Evolutionary conservation across 2,888 invertebrate genomes (phyloP).

Genomic region (Argynnis bischoffii): DNA sequence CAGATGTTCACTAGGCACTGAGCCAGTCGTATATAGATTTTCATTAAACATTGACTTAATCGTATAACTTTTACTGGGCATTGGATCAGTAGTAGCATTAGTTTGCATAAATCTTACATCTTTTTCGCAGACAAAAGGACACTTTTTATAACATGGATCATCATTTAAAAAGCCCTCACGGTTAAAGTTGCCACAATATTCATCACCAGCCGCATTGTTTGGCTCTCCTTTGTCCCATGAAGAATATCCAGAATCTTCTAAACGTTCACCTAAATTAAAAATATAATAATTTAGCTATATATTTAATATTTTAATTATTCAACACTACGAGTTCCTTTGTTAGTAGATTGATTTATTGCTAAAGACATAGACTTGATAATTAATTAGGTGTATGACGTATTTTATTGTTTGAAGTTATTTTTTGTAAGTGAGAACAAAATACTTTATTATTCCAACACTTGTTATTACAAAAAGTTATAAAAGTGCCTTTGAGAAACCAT

Average conservation of each 20-base stretch:
- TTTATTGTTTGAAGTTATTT: no score
- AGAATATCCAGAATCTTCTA: conserved; percentile 38
- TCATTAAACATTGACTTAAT: not conserved
- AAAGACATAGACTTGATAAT: no score
- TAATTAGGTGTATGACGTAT: no score
- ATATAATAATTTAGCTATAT: no score
- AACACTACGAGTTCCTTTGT: no score
- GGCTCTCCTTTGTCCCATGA: conserved; percentile 38
- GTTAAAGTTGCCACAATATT: conserved; percentile 41
- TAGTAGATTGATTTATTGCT: no score
- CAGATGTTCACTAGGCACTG: no score
- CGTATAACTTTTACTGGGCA: not conserved
- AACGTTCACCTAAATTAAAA: conserved; percentile 37
- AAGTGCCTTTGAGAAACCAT: no score
- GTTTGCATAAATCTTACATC: not conserved
- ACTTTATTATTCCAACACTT: not conserved
- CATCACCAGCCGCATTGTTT: conserved; percentile 31
- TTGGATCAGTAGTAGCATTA: not conserved
- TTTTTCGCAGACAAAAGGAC: conserved; percentile 46
- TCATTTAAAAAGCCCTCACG: conserved; percentile 38
- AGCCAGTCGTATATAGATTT: no score
- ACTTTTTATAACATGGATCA: conserved; percentile 33
- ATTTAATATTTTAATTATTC: no score
- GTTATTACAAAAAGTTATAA: no score
- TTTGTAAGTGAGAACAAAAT: not conserved